These are phyloP conservation scores for Acrocera orbiculus DNA, from an alignment of 2,888 invertebrate species.

Conservation along the genomic window DNA sequence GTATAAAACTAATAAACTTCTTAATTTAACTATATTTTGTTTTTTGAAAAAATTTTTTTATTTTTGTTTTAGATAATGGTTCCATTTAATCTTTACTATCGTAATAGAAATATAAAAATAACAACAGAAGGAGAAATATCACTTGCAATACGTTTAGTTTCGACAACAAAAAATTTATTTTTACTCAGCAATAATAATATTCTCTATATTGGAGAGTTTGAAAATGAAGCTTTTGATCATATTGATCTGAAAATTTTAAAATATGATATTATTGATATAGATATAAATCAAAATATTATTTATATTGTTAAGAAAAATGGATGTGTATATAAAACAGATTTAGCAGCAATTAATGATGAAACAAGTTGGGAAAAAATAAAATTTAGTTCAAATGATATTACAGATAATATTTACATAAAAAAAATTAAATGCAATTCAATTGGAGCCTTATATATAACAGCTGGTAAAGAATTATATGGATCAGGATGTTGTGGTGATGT, in stretches of 20 bases:
- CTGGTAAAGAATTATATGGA: slow-evolving; percentile 22
- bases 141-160: slow-evolving; percentile 8
- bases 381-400: not conserved
- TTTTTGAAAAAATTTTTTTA: not conserved
- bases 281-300: slow-evolving; percentile 9
- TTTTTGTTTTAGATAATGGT: slow-evolving; percentile 5
- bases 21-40: too few species aligned
- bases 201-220: slow-evolving; percentile 8
- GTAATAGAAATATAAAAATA: slow-evolving; percentile 5
- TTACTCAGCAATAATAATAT: slow-evolving; percentile 10
- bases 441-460: slow-evolving; percentile 25
- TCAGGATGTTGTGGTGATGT: slow-evolving; percentile 26
- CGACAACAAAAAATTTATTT: slow-evolving; percentile 8
- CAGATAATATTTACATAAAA: slow-evolving; percentile 1
- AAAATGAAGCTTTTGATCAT: slow-evolving; percentile 4
- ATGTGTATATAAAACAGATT: slow-evolving; percentile 7
- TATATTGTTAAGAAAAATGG: slow-evolving; percentile 13
- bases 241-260: slow-evolving; percentile 6
- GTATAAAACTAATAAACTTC: too few species aligned
- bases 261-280: slow-evolving; percentile 10
- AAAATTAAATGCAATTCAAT: slow-evolving; percentile 25
- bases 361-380: not conserved
- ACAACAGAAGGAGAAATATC: slow-evolving; percentile 1
- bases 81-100: slow-evolving; percentile 8
- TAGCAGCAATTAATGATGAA: not conserved